phyloP scores from a whole-genome alignment of 1,140 invertebrate genomes.

The Lasioglossum baleicum region DNA sequence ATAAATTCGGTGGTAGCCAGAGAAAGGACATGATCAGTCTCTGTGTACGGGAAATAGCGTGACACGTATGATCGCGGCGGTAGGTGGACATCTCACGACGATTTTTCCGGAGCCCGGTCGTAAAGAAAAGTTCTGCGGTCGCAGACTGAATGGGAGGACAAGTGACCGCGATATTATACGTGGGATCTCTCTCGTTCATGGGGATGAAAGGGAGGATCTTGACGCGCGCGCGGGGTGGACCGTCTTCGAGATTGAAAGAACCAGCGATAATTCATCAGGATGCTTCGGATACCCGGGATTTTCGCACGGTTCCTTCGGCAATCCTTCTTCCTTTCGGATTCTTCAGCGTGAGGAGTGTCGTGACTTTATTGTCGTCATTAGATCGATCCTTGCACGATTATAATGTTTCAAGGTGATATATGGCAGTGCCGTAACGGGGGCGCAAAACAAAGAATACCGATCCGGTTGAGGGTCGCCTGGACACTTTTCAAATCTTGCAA shows the following conservation, averaged over 20 bases:
- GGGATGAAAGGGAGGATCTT: slow-evolving; percentile 28
- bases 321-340: neutral
- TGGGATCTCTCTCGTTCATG: slow-evolving; percentile 1
- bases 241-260: slow-evolving; percentile 29
- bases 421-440: no score
- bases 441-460: no score
- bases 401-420: no score
- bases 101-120: slow-evolving; percentile 33
- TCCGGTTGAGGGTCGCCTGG: no score
- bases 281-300: neutral
- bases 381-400: no score
- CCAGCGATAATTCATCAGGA: slow-evolving; percentile 43
- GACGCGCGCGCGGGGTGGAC: neutral
- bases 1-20: slow-evolving; percentile 70
- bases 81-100: slow-evolving; percentile 51
- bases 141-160: slow-evolving; percentile 64
- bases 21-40: slow-evolving; percentile 40
- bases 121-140: slow-evolving; percentile 64
- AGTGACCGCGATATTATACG: slow-evolving; percentile 68
- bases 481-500: no score
- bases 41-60: slow-evolving; percentile 60
- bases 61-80: slow-evolving; percentile 66
- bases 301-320: slow-evolving; percentile 25
- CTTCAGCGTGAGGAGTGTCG: no score
- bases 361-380: neutral